These are phyloP conservation scores for Micrasema minimum DNA, from an alignment of 1,140 invertebrate genomes.

Conservation along the genomic window DNA sequence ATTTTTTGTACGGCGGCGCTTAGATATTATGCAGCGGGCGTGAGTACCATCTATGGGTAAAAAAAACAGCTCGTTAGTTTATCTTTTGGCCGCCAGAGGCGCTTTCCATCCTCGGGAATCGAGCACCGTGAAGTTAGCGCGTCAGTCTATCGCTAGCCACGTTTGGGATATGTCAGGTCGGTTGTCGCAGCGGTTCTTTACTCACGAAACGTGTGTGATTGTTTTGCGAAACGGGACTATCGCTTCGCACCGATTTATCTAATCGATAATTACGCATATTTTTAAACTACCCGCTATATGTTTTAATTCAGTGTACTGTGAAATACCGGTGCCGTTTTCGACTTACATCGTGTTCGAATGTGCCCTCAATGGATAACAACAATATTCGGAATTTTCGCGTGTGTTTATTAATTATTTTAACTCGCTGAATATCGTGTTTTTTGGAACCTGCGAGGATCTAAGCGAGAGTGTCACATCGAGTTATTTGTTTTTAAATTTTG, in stretches of 20 bases:
- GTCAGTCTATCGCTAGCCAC: constrained; percentile 43
- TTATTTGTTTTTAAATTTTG: constrained; percentile 34
- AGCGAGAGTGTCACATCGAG: constrained; percentile 34
- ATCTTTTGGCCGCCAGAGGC: constrained; percentile 10
- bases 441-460: constrained; percentile 32
- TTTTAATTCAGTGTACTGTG: constrained; percentile 41
- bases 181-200: constrained; percentile 32
- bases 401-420: constrained; percentile 44
- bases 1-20: background rate
- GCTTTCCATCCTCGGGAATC: constrained; percentile 27
- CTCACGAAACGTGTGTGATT: constrained; percentile 42
- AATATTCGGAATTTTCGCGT: constrained; percentile 41
- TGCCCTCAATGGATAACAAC: constrained; percentile 44
- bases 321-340: constrained; percentile 33
- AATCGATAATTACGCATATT: constrained; percentile 42
- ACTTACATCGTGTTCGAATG: constrained; percentile 35
- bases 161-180: constrained; percentile 21
- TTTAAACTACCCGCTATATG: constrained; percentile 29
- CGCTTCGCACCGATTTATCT: constrained; percentile 37
- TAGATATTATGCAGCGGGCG: background rate
- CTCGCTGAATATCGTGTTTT: constrained; percentile 38
- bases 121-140: constrained; percentile 36
- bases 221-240: constrained; percentile 45
- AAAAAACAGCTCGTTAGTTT: constrained; percentile 30
- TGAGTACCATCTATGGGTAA: constrained; percentile 36